Evolutionary conservation across 2,113 vertebrate genomes (phyloP).

Genomic region (Platanista minor): DNA sequence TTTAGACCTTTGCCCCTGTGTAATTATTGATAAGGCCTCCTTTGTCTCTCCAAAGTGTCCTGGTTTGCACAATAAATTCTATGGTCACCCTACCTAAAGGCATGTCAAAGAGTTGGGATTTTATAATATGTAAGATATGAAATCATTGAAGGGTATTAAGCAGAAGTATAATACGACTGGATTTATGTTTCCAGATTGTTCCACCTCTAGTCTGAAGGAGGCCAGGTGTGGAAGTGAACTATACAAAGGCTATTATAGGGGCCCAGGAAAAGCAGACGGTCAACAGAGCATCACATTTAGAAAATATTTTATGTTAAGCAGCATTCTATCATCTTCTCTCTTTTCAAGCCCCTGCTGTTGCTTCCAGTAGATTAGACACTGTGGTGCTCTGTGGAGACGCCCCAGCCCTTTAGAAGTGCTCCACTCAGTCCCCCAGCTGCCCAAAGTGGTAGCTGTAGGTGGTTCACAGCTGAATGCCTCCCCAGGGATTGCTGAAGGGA

Average conservation of each 20-base stretch:
- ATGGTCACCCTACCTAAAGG: not conserved
- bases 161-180: not conserved
- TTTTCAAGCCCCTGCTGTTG: not conserved
- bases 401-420: not conserved
- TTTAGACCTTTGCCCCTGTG: not conserved
- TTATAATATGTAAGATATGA: not conserved
- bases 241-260: not conserved
- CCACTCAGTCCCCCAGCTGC: not conserved
- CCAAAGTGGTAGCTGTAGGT: not conserved
- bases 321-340: not conserved
- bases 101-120: not conserved
- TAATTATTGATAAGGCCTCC: not conserved
- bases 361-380: not conserved
- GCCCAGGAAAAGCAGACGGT: not conserved
- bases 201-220: not conserved
- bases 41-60: not conserved
- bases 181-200: not conserved
- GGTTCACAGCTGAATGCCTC: not conserved
- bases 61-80: not conserved
- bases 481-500: not conserved
- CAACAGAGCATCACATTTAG: not conserved
- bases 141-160: not conserved
- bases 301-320: not conserved
- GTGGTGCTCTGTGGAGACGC: too few species aligned
- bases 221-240: not conserved